Conservation (phyloP, 2,113 vertebrate genomes). For the Zingel zingel region DNA sequence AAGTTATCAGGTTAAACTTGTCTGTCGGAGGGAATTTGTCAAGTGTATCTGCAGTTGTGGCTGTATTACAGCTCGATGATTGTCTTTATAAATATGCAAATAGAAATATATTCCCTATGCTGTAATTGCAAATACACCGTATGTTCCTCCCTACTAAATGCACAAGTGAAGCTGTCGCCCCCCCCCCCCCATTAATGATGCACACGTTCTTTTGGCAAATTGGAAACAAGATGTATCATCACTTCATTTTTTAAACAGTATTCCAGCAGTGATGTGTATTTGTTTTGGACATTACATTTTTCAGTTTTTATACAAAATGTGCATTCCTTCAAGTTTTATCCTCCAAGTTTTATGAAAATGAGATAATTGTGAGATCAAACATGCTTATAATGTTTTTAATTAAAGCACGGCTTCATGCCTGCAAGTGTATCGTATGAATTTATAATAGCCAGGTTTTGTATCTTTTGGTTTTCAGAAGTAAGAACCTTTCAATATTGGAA, state of each 20-base stretch:
- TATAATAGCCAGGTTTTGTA: not conserved
- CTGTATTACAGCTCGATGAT: constrained; percentile 19
- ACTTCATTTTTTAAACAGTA: not conserved
- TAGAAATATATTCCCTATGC: constrained; percentile 24
- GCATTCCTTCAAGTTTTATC: not conserved
- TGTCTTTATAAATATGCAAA: constrained; percentile 55
- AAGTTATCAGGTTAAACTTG: not conserved
- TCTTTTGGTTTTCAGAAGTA: not conserved
- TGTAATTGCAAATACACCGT: constrained; percentile 35
- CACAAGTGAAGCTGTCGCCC: constrained; percentile 32
- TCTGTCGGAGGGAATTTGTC: not conserved
- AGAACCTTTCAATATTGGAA: not conserved
- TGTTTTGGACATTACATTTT: not conserved
- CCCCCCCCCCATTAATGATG: constrained; percentile 11
- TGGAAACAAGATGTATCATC: not conserved
- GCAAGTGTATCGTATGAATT: not conserved
- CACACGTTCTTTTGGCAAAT: constrained; percentile 15
- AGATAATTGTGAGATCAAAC: not conserved
- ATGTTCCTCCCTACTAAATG: constrained; percentile 46
- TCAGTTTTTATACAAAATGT: not conserved
- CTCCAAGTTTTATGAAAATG: constrained; percentile 1
- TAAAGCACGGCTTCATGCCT: not conserved
- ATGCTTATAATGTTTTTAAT: not conserved
- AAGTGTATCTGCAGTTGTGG: constrained; percentile 15
- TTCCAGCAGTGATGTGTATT: not conserved